These are phyloP conservation scores for Sparidentex hasta DNA, from an alignment of 2,797 vertebrate species.

Conservation along the genomic window DNA sequence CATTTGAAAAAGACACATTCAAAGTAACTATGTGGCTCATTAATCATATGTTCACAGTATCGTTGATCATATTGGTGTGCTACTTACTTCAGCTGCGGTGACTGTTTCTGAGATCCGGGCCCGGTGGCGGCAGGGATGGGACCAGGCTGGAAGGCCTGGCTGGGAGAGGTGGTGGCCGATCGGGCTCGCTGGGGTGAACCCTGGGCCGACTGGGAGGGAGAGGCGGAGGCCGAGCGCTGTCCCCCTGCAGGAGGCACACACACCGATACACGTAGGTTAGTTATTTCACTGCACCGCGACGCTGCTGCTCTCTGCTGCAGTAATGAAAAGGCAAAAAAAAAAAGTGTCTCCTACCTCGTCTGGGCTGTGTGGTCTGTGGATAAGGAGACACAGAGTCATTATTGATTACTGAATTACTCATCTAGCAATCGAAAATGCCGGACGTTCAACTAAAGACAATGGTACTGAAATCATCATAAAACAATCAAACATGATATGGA, in stretches of 20 bases:
- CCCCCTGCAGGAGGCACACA: constrained; percentile 82
- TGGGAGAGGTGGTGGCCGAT: constrained; percentile 91
- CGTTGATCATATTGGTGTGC: background rate
- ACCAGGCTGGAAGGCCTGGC: constrained; percentile 91
- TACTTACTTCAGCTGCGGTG: constrained; percentile 93
- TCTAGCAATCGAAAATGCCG: background rate
- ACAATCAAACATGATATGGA: background rate
- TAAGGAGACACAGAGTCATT: constrained; percentile 20
- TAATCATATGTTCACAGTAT: background rate
- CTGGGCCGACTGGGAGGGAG: constrained; percentile 93
- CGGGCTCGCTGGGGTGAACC: constrained; percentile 93
- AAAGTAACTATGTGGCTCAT: background rate
- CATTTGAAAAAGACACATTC: no score
- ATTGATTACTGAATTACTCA: background rate
- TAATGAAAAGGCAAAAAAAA: background rate
- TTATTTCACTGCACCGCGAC: background rate
- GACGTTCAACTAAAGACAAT: no score
- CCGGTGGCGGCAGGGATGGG: constrained; percentile 85
- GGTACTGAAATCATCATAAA: background rate
- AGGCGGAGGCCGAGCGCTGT: constrained; percentile 89
- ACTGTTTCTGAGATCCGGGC: constrained; percentile 86
- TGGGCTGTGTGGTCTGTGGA: constrained; percentile 87
- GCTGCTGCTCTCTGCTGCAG: background rate
- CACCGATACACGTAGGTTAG: background rate
- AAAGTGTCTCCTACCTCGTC: constrained; percentile 80